Percentiles rank a stretch among this genome's conserved stretches.
These are phyloP conservation scores for Plutomurus gul DNA, from an alignment of 1,140 invertebrate genomes.

Conservation along the genomic window DNA sequence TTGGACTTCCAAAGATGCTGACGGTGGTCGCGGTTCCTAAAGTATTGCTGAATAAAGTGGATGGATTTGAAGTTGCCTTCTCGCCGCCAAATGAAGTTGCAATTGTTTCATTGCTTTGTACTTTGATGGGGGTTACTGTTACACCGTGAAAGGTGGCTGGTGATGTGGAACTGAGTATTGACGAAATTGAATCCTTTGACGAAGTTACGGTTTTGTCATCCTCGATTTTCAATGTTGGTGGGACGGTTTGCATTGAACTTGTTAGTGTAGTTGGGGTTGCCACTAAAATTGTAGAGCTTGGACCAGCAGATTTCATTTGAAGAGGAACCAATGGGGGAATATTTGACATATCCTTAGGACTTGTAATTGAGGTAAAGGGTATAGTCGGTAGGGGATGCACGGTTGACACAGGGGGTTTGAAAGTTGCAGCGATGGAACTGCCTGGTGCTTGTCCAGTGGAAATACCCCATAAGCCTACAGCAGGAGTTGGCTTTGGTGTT, in stretches of 20 bases:
- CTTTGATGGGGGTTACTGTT: neutral
- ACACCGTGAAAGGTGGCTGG: neutral
- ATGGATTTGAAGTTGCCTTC: neutral
- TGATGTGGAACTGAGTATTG: neutral
- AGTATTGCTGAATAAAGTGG: too few species aligned
- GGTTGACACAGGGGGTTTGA: neutral
- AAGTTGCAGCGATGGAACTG: neutral
- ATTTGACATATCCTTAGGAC: neutral
- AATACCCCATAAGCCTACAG: neutral
- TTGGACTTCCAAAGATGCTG: neutral
- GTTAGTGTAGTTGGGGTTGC: neutral
- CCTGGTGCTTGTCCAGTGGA: neutral
- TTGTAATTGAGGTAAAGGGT: neutral
- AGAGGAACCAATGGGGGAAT: neutral
- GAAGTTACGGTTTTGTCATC: neutral
- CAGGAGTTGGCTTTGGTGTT: neutral
- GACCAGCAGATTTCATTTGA: neutral
- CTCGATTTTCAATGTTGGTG: neutral
- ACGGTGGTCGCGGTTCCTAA: neutral
- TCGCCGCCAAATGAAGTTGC: too few species aligned
- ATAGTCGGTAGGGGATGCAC: neutral
- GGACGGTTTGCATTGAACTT: neutral
- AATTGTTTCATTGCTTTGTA: too few species aligned
- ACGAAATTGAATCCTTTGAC: neutral
- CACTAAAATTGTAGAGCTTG: neutral